These are phyloP conservation scores for Hippocampus abdominalis DNA, from an alignment of 2,113 vertebrate species.

Conservation along the genomic window DNA sequence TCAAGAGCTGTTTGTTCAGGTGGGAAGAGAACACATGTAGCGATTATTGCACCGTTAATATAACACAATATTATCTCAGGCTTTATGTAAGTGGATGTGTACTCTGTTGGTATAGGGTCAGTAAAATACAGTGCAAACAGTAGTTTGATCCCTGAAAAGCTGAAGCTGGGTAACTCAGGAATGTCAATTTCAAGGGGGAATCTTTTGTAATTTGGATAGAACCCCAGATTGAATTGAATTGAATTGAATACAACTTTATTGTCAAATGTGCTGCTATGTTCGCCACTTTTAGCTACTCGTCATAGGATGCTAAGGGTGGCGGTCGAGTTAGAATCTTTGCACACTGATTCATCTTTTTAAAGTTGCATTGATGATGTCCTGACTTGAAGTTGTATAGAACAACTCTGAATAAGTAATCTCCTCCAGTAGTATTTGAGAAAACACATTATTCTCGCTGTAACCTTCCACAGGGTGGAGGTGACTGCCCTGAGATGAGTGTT, in stretches of 20 bases:
- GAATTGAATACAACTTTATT: too few species aligned
- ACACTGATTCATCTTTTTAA: not conserved
- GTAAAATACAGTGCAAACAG: not conserved
- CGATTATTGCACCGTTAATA: not conserved
- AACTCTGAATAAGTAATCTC: not conserved
- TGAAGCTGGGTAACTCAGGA: not conserved
- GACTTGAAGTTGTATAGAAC: not conserved
- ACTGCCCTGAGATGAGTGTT: slow-evolving; percentile 93
- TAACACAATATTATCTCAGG: not conserved
- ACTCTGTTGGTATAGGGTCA: not conserved
- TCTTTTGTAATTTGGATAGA: not conserved
- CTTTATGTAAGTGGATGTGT: not conserved
- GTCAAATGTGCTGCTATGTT: not conserved
- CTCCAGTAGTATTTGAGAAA: not conserved
- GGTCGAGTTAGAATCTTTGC: too few species aligned
- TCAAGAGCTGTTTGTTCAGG: slow-evolving; percentile 89
- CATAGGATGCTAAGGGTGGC: too few species aligned
- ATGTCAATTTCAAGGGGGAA: not conserved
- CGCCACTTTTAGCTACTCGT: not conserved
- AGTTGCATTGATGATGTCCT: not conserved
- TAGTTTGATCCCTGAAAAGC: not conserved
- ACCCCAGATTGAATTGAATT: too few species aligned
- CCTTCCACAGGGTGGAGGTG: slow-evolving; percentile 82
- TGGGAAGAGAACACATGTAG: slow-evolving; percentile 50
- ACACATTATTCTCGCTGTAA: too few species aligned